phyloP scores from a whole-genome alignment of 2,888 invertebrate species.

The Tenthredo livida region DNA sequence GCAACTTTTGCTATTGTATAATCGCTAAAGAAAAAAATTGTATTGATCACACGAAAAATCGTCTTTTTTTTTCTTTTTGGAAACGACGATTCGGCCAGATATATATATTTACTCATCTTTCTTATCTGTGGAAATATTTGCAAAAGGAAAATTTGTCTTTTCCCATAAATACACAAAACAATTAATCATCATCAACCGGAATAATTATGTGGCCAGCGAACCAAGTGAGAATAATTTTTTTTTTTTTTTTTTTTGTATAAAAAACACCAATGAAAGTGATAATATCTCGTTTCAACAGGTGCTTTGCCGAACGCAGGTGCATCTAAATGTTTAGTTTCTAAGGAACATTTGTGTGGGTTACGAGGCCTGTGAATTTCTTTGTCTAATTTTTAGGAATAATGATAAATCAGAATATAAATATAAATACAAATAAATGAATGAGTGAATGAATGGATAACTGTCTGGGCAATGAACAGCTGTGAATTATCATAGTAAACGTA shows the following conservation, averaged over 20 bases:
- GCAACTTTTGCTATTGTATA: no score
- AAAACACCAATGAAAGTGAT: constrained; percentile 23
- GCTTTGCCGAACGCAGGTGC: constrained; percentile 4
- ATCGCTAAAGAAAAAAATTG: no score
- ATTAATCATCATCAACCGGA: background rate
- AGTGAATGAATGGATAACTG: background rate
- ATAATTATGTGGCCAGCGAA: background rate
- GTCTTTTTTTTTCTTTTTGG: no score
- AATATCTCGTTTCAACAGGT: constrained; percentile 21
- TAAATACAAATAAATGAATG: background rate
- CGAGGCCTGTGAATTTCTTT: background rate
- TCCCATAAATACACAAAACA: background rate
- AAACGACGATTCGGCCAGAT: no score
- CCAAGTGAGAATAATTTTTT: background rate
- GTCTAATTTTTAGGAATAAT: background rate
- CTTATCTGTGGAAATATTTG: no score
- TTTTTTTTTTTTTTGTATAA: background rate
- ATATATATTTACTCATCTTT: no score
- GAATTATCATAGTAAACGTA: background rate
- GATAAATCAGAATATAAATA: background rate
- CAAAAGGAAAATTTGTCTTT: no score
- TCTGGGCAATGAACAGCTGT: constrained; percentile 17
- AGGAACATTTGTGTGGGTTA: background rate
- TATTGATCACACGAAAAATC: no score
- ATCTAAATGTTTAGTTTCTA: background rate